Percentiles rank a stretch among this genome's conserved stretches.
These are phyloP conservation scores for Pterostichus niger DNA, from an alignment of 2,888 invertebrate species.

Conservation along the genomic window DNA sequence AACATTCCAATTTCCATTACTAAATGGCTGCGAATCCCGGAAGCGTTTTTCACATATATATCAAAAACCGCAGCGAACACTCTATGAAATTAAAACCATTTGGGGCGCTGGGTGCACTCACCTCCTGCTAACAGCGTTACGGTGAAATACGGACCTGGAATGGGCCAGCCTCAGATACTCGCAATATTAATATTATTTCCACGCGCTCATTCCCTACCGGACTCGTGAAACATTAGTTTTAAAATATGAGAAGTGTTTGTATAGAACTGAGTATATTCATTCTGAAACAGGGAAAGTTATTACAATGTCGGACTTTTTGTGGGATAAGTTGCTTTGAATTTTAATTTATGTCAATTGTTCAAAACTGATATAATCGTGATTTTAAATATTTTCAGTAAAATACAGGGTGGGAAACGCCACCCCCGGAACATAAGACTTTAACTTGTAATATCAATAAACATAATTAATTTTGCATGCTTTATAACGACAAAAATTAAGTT, in stretches of 20 bases:
- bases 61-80: conserved; percentile 64
- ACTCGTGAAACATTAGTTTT: conserved; percentile 49
- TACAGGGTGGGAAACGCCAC: too few relatives aligned
- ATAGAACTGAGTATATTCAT: conserved; percentile 11
- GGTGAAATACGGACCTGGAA: conserved; percentile 44
- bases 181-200: conserved; percentile 61
- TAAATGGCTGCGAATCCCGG: conserved; percentile 51
- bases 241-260: conserved; percentile 54
- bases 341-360: conserved; percentile 10
- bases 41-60: conserved; percentile 55
- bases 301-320: neutral
- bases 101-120: conserved; percentile 24
- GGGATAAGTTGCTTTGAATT: neutral
- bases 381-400: neutral
- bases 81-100: conserved; percentile 65
- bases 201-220: conserved; percentile 7
- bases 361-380: neutral
- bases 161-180: neutral
- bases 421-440: too few relatives aligned
- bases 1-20: conserved; percentile 66
- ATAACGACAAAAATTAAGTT: too few relatives aligned
- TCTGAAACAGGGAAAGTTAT: neutral
- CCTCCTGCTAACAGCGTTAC: conserved; percentile 51
- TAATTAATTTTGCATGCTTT: too few relatives aligned
- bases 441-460: too few relatives aligned